Percentiles rank a stretch among this genome's conserved stretches.
Conservation (phyloP, 1,140 invertebrate genomes). For the Nebria ingens region DNA sequence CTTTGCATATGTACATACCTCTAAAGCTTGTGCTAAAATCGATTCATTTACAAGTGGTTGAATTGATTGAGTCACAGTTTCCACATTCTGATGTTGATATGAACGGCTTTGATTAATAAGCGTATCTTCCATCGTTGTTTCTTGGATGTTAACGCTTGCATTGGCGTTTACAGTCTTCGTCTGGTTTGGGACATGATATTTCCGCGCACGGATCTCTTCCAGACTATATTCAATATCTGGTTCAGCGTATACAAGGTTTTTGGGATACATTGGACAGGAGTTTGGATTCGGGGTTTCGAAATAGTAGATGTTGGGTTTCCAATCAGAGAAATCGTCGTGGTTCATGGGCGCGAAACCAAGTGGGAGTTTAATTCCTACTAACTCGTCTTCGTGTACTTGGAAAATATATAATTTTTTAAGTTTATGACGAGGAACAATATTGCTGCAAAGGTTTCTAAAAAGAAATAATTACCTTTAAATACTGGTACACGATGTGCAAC, state of each 20-base stretch:
- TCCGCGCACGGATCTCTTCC: conserved; percentile 50
- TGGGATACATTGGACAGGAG: conserved; percentile 41
- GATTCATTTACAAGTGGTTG: not conserved
- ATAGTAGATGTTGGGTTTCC: conserved; percentile 45
- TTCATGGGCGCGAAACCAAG: conserved; percentile 40
- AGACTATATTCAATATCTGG: conserved; percentile 50
- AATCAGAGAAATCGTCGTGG: conserved; percentile 40
- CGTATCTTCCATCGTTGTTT: not conserved
- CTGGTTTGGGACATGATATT: conserved; percentile 16
- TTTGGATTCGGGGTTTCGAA: conserved; percentile 46
- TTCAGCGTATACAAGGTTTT: not conserved
- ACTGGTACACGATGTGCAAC: conserved; percentile 15
- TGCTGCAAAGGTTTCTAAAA: too few species aligned
- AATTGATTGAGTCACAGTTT: conserved; percentile 33
- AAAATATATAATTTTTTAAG: conserved; percentile 12
- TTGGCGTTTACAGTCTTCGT: not conserved
- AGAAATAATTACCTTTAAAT: conserved; percentile 40
- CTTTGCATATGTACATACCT: too few species aligned
- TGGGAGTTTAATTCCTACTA: conserved; percentile 30
- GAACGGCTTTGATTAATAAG: not conserved
- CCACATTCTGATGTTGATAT: not conserved
- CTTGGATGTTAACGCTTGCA: not conserved
- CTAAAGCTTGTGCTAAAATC: too few species aligned
- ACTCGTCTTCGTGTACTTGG: conserved; percentile 48
- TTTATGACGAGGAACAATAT: too few species aligned